A percentile compares a stretch with the other conserved stretches of the same genome.
Evolutionary conservation across 2,113 vertebrate genomes (phyloP).

Genomic region (Antechinus stuartii): DNA sequence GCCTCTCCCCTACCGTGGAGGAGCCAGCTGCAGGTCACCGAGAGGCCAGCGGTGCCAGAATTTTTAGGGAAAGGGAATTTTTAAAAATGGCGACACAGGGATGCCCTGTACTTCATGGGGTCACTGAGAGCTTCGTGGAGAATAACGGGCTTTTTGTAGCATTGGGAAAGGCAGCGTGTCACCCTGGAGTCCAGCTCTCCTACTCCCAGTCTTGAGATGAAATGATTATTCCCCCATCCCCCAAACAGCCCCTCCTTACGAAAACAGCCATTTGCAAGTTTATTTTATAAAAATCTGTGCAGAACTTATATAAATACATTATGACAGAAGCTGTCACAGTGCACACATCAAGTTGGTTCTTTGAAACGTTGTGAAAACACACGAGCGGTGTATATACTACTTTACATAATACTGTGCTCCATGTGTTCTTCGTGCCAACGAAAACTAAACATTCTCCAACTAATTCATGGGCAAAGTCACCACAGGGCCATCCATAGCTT

Average conservation of each 20-base stretch:
- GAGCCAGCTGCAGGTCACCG: neutral
- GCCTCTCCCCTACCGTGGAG: neutral
- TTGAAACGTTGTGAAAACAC: constrained; percentile 81
- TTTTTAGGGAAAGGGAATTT: constrained; percentile 33
- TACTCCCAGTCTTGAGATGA: constrained; percentile 59
- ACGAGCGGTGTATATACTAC: constrained; percentile 64
- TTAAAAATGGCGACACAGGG: constrained; percentile 5
- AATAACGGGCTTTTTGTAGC: constrained; percentile 46
- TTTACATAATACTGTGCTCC: constrained; percentile 72
- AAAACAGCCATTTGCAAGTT: constrained; percentile 72
- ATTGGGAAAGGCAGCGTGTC: constrained; percentile 27
- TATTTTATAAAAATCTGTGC: constrained; percentile 69
- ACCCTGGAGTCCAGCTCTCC: constrained; percentile 4
- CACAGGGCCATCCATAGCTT: constrained; percentile 63
- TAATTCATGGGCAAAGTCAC: constrained; percentile 76
- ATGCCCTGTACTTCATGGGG: neutral
- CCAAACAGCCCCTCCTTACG: constrained; percentile 60
- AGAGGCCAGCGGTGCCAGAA: neutral
- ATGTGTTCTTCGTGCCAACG: constrained; percentile 79
- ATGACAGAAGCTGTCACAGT: constrained; percentile 70
- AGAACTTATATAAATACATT: constrained; percentile 73
- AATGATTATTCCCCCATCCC: constrained; percentile 23
- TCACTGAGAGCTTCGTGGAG: neutral
- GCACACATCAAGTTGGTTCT: constrained; percentile 65
- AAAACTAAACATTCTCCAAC: constrained; percentile 75